phyloP scores from a whole-genome alignment of 2,113 vertebrate genomes.

The Caretta caretta region DNA sequence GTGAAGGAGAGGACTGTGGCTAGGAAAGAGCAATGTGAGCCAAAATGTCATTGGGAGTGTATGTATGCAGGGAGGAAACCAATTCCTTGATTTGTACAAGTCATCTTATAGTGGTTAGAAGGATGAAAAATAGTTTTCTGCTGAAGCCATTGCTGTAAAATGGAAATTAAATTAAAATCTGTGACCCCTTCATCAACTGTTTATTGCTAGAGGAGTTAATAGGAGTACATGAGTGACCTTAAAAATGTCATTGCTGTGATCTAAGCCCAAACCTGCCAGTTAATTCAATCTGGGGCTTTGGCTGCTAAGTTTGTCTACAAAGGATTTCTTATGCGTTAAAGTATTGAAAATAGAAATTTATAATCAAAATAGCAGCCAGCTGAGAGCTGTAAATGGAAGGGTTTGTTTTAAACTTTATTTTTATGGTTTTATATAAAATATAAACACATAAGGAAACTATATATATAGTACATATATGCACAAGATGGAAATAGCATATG shows the following conservation, averaged over 20 bases:
- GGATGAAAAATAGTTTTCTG: constrained; percentile 37
- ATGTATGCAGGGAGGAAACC: neutral
- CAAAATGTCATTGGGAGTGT: constrained; percentile 14
- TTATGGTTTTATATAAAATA: neutral
- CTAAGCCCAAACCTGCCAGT: neutral
- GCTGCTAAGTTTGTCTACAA: neutral
- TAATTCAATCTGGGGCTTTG: constrained; percentile 26
- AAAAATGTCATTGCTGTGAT: neutral
- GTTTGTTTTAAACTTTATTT: neutral
- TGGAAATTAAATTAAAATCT: constrained; percentile 13
- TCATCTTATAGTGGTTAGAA: constrained; percentile 40
- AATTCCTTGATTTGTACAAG: constrained; percentile 54
- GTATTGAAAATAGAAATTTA: neutral
- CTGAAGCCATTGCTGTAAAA: constrained; percentile 52
- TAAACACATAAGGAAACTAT: neutral
- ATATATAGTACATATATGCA: neutral
- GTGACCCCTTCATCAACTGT: constrained; percentile 19
- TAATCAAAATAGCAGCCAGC: neutral
- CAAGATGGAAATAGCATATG: neutral
- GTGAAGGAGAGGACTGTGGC: constrained; percentile 25
- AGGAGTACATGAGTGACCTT: neutral
- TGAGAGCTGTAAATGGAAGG: neutral
- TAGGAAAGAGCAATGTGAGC: constrained; percentile 23
- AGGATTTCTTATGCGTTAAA: neutral
- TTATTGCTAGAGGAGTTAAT: constrained; percentile 27